Conservation (phyloP, 2,797 vertebrate genomes). For the Corythornis leucogaster region DNA sequence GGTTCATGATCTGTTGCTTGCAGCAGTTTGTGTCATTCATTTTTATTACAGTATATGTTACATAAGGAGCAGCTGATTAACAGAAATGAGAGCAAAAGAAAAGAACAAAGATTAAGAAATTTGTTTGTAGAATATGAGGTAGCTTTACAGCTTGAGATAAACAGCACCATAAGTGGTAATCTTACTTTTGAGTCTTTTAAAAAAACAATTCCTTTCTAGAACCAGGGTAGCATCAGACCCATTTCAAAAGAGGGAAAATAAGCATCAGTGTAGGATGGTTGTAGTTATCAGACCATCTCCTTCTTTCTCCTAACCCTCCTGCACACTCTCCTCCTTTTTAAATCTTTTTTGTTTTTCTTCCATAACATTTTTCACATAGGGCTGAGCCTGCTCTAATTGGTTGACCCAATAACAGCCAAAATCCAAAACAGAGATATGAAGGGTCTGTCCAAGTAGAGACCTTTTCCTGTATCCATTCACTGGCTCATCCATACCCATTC, state of each 20-base stretch:
- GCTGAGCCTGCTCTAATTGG: background rate
- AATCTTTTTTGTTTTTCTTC: background rate
- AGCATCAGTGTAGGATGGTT: background rate
- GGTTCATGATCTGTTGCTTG: background rate
- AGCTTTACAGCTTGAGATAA: background rate
- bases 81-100: background rate
- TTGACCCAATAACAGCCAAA: background rate
- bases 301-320: background rate
- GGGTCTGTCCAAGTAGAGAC: background rate
- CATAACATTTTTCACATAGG: background rate
- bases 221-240: background rate
- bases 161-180: background rate
- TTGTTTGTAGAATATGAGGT: background rate
- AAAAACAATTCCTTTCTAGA: background rate
- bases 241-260: background rate
- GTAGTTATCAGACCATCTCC: background rate
- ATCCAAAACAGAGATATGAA: background rate
- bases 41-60: constrained; percentile 13
- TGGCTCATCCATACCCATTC: too few species aligned
- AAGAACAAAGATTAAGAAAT: background rate
- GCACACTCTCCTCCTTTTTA: background rate
- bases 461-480: background rate
- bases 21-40: background rate
- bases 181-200: background rate
- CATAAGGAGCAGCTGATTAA: background rate